Evolutionary conservation across 2,113 vertebrate genomes (phyloP).

Genomic region (Hydrolagus affinis): DNA sequence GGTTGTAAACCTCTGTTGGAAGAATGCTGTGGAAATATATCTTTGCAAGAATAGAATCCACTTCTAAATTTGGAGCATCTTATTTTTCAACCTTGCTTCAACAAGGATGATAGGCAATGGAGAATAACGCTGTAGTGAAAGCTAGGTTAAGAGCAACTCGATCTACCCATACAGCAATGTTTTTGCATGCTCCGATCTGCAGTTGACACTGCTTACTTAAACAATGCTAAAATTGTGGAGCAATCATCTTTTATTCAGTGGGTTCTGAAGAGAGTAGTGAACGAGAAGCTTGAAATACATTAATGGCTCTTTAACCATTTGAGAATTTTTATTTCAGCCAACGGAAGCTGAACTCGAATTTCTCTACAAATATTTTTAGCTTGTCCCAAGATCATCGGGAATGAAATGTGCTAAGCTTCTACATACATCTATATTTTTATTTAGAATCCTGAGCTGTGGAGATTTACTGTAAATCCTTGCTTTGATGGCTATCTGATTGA

Average conservation of each 20-base stretch:
- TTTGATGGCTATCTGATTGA: background rate
- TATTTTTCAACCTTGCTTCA: background rate
- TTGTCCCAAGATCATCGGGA: too few species aligned
- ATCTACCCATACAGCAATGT: background rate
- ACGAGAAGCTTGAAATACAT: background rate
- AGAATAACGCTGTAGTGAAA: background rate
- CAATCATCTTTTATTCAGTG: constrained; percentile 17
- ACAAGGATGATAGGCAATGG: background rate
- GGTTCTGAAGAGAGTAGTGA: background rate
- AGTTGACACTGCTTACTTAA: constrained; percentile 1
- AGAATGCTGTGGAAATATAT: background rate
- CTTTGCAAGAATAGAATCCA: background rate
- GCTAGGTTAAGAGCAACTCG: background rate
- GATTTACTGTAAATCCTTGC: background rate
- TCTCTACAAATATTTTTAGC: too few species aligned
- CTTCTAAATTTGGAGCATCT: background rate
- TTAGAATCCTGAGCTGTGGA: background rate
- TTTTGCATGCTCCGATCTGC: constrained; percentile 7
- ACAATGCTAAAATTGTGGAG: constrained; percentile 3
- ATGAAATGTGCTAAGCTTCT: too few species aligned
- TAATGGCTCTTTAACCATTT: background rate
- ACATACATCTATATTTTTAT: background rate
- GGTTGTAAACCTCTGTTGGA: background rate
- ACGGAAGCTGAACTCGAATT: background rate
- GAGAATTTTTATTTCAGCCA: background rate